Evolutionary conservation across 2,113 vertebrate genomes (phyloP), one percentile per base, ranked within the genome.

Genomic region (Cettia cetti): DNA sequence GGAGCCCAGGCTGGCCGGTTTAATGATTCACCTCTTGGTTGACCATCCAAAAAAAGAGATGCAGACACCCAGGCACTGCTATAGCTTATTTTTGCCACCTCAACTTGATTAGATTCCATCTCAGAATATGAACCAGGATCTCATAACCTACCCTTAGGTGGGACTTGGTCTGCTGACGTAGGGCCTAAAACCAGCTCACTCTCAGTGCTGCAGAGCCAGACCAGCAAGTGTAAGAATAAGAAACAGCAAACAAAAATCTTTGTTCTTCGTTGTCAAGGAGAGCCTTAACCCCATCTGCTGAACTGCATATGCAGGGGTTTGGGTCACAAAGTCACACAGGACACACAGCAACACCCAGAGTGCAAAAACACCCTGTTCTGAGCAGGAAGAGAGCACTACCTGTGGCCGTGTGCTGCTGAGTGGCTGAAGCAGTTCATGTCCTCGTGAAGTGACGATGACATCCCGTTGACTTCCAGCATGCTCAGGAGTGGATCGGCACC

Each of bases 371-470:
- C 4, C 18, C 22, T 16, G 16, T 3, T 27, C 17, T 4, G 69
- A 52, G 12, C 33, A 19, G 0, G 10, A 40, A 1, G 1, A 8
- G 61, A 42, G 42, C 37, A 9, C 12, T 96, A 99, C 99, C 99
- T 99, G 98, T 99, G 99, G 79, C 99, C 99, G 0, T 99, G 99
- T 28, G 99, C 99, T 0, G 99, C 99, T 0, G 99, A 99, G 47
- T 99, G 99, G 90, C 99, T 99, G 98, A 99, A 99, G 97, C 99
- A 99, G 89, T 99, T 99, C 99, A 99, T 99, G 37, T 99, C 98
- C 89, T 99, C 99, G 0, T 99, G 99, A 10, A 99, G 98, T 0
- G 99, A 99, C 0, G 99, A 98, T 0, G 99, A 99, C 86, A 99
- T 98, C 5, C 98, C 98, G 0, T 98, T 99, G 91, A 99, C 98